Evolutionary conservation across 2,113 vertebrate genomes (phyloP), one percentile per base, ranked within the genome.

Genomic region (Oreochromis spilurus): DNA sequence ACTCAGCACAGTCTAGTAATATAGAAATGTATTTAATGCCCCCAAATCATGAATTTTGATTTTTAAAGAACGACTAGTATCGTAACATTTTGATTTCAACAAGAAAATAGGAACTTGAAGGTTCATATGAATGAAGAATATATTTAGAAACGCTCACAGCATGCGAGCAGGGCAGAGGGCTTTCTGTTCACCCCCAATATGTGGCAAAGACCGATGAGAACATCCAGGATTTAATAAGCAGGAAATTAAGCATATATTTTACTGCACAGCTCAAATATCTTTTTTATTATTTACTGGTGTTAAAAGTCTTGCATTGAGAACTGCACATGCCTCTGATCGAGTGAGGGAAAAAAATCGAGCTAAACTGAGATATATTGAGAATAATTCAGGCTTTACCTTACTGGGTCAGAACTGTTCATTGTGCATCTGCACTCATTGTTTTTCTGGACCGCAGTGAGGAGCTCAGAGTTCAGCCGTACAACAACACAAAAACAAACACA

Each of bases 381-480:
- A n/a, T 67, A 13, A 77, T 50, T 50, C 24, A 77, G 70, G 24
- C 43, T 50, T 50, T 43, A 34, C 48, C 57, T 67, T 43, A 36
- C 19, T 58, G 50, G 75, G 58, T 83, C 78, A 70, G 70, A 48
- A 12, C 26, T 58, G 38, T 19, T 50, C 16, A 55, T 10, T 31
- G 36, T 84, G 17, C 52, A 13, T 31, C 34, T 84, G 17, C 65
- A 17, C 40, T 52, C 43, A 31, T 31, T 43, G n/a, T 29, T 34
- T 48, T 82, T 45, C n/a, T 77, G 70, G 43, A 67, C 29, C 16
- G 45, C 81, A 82, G 58, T 38, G 62, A 75, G 45, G 19, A 65
- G 29, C 60, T 70, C 45, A 12, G n/a, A 26, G 9, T 38, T 72
- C 31, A 11, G 29, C 40, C n/a, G 50, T 26, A 19, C 79, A 72